Conservation (phyloP, 2,797 vertebrate genomes). For the Nannoperca obscura region DNA sequence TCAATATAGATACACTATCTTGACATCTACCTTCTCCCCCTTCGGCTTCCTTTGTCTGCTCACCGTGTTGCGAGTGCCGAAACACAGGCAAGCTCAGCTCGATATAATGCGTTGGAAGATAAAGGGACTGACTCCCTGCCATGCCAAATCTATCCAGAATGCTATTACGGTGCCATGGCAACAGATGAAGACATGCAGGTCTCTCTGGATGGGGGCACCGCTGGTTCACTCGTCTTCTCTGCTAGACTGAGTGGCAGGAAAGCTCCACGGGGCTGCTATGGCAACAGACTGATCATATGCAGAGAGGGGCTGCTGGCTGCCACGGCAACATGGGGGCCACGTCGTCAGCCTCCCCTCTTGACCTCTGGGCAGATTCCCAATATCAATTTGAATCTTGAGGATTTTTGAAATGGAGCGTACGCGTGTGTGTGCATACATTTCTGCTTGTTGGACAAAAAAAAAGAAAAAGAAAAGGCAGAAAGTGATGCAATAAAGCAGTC, state of each 20-base stretch:
- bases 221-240: slow-evolving; percentile 78
- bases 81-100: slow-evolving; percentile 66
- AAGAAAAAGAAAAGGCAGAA: slow-evolving; percentile 7
- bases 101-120: slow-evolving; percentile 74
- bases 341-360: slow-evolving; percentile 63
- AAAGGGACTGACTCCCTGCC: slow-evolving; percentile 81
- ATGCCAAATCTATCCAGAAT: slow-evolving; percentile 77
- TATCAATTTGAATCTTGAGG: slow-evolving; percentile 28
- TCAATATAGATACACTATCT: slow-evolving; percentile 49
- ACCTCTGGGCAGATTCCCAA: slow-evolving; percentile 53
- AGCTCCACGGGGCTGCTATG: slow-evolving; percentile 84
- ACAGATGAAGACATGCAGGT: slow-evolving; percentile 83
- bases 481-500: slow-evolving; percentile 35
- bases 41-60: slow-evolving; percentile 63
- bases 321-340: slow-evolving; percentile 73
- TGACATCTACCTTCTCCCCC: slow-evolving; percentile 59
- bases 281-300: slow-evolving; percentile 86
- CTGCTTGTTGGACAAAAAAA: slow-evolving; percentile 2
- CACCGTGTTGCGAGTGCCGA: slow-evolving; percentile 49
- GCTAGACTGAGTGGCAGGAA: slow-evolving; percentile 78
- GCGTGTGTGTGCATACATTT: not conserved
- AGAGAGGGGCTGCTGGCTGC: slow-evolving; percentile 76
- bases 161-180: slow-evolving; percentile 83
- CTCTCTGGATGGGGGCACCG: slow-evolving; percentile 72
- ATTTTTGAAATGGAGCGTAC: slow-evolving; percentile 18